Evolutionary conservation across 2,888 invertebrate genomes (phyloP), one percentile per base, ranked within the genome.

Genomic region (Prostheceraeus crozeri): DNA sequence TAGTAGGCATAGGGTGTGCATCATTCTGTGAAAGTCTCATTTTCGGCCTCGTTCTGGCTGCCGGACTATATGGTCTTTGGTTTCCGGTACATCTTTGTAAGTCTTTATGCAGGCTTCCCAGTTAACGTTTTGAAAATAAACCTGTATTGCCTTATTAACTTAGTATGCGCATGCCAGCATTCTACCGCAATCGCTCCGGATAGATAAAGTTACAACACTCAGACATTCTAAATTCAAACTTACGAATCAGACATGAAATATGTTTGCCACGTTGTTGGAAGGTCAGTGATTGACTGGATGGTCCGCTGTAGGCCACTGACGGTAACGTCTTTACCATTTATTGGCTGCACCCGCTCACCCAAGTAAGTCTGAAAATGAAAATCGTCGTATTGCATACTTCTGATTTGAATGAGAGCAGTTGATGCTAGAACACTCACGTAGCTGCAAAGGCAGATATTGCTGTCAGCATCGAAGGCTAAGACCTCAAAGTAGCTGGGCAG

Each of bases 191-290:
- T n/a, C n/a, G n/a, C n/a, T n/a, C n/a, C n/a, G n/a, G n/a, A n/a
- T n/a, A n/a, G n/a, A n/a, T n/a, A n/a, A n/a, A n/a, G n/a, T n/a
- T n/a, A n/a, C n/a, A n/a, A n/a, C n/a, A n/a, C n/a, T n/a, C n/a
- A n/a, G n/a, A n/a, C n/a, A n/a, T n/a, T n/a, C n/a, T n/a, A n/a
- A n/a, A n/a, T n/a, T n/a, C n/a, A n/a, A n/a, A 65, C 68, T 59
- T 63, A 75, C 75, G 75, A 72, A 62, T 75, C 74, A 40, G 63
- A 65, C 60, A 69, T 70, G 61, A 73, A 74, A 62, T 73, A 76
- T 1, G 72, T 70, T 62, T 74, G 74, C 76, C 76, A 76, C 11
- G 74, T 70, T 19, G 72, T 72, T 4, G 74, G 73, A 8, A 73
- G 66, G 59, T 74, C 73, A 30, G 67, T 65, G 6, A 65, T 57